Percentiles rank a stretch among this genome's conserved stretches.
These are phyloP conservation scores for Gadopsis bispinosus DNA, from an alignment of 2,797 vertebrate species.

Conservation along the genomic window DNA sequence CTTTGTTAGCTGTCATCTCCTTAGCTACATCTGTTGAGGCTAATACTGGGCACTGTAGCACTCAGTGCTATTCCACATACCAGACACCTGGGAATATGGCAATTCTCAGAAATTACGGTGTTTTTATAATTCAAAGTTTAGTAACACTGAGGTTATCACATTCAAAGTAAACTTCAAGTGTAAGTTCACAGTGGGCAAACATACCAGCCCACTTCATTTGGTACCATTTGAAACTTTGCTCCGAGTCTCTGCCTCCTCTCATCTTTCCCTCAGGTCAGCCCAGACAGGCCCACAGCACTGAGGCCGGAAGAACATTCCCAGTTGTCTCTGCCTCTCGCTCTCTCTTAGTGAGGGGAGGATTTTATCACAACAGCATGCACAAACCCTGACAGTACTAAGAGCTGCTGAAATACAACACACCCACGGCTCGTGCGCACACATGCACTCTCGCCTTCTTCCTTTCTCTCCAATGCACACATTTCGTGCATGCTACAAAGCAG, in stretches of 20 bases:
- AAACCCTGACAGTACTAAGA: constrained; percentile 62
- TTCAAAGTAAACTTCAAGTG: not conserved
- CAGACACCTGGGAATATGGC: not conserved
- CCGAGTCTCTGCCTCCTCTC: constrained; percentile 3
- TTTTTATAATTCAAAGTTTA: not conserved
- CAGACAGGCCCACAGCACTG: constrained; percentile 29
- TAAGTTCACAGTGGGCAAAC: not conserved
- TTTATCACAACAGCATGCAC: constrained; percentile 61
- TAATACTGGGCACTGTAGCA: not conserved
- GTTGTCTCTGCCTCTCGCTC: constrained; percentile 41
- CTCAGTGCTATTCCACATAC: not conserved
- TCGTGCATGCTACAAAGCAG: constrained; percentile 71
- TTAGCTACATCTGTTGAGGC: not conserved
- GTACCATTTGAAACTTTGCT: constrained; percentile 19
- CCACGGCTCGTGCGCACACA: constrained; percentile 57
- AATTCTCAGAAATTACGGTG: not conserved
- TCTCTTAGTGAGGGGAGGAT: constrained; percentile 25
- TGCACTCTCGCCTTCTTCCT: constrained; percentile 54
- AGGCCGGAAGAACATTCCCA: constrained; percentile 39
- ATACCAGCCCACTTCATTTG: not conserved
- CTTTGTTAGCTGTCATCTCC: constrained; percentile 2
- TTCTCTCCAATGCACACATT: constrained; percentile 67
- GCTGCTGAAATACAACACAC: constrained; percentile 59
- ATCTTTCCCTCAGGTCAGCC: constrained; percentile 35
- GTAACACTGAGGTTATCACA: not conserved